phyloP scores from a whole-genome alignment of 2,797 vertebrate species.

The Schizothorax lantsangensis region DNA sequence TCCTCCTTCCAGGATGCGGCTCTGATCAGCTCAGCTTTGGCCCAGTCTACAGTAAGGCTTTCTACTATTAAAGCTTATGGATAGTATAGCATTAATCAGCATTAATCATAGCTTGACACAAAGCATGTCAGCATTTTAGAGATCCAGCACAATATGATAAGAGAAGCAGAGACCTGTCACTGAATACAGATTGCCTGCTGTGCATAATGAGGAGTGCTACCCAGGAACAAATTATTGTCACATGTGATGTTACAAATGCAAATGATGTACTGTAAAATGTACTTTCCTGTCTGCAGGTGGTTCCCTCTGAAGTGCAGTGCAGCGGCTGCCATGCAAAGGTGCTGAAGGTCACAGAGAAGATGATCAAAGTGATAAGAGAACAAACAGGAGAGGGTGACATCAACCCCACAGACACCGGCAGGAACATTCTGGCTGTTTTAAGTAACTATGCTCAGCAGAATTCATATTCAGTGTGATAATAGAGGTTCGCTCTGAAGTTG shows the following conservation, averaged over 20 bases:
- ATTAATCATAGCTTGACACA: conserved; percentile 25
- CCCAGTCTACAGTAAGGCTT: conserved; percentile 73
- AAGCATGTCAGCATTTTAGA: conserved; percentile 27
- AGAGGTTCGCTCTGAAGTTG: conserved; percentile 46
- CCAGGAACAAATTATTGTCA: conserved; percentile 32
- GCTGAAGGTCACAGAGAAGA: conserved; percentile 73
- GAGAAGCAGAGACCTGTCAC: conserved; percentile 15
- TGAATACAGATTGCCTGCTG: conserved; percentile 4
- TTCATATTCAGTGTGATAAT: conserved; percentile 60
- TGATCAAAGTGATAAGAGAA: conserved; percentile 76
- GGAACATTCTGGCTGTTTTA: conserved; percentile 74
- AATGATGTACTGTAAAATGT: background rate
- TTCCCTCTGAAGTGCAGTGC: conserved; percentile 70
- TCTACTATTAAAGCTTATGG: conserved; percentile 40
- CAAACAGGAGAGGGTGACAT: conserved; percentile 63
- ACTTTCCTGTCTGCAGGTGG: conserved; percentile 66
- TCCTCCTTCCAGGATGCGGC: conserved; percentile 75
- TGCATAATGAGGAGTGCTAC: conserved; percentile 12
- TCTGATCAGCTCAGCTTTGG: conserved; percentile 79
- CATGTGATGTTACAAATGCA: background rate
- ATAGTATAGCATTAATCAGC: conserved; percentile 18
- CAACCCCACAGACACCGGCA: conserved; percentile 68
- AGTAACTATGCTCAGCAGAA: conserved; percentile 59
- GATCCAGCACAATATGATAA: conserved; percentile 23
- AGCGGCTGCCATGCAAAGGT: conserved; percentile 66